These are phyloP conservation scores for Podarcis raffonei DNA, from an alignment of 2,113 vertebrate species.

Conservation along the genomic window DNA sequence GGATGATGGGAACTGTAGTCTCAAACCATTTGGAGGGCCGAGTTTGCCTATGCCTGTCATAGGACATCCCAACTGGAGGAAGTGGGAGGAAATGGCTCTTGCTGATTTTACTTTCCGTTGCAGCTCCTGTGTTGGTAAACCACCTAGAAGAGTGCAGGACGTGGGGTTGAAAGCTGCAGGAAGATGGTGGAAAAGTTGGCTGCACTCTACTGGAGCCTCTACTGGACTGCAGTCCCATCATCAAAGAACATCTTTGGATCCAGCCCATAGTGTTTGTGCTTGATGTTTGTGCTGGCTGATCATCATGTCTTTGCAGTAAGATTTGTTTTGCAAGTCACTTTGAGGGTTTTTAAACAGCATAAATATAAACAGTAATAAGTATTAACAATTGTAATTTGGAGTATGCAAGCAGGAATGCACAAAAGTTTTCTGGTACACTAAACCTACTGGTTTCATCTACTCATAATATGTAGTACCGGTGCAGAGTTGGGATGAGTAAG, in stretches of 20 bases:
- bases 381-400: background rate
- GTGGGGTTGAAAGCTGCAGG: background rate
- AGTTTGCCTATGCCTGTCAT: too few relatives aligned
- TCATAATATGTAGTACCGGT: background rate
- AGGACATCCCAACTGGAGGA: too few relatives aligned
- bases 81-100: too few relatives aligned
- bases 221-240: background rate
- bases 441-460: background rate
- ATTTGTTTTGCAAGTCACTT: too few relatives aligned
- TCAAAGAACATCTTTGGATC: background rate
- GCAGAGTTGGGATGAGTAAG: background rate
- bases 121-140: too few relatives aligned
- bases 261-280: background rate
- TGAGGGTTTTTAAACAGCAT: background rate
- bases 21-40: too few relatives aligned
- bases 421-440: background rate
- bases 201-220: background rate
- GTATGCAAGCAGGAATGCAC: background rate
- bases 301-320: background rate
- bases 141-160: background rate
- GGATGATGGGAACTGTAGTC: too few relatives aligned
- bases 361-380: background rate
- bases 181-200: too few relatives aligned
- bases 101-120: too few relatives aligned
- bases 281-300: background rate